phyloP scores from a whole-genome alignment of 1,140 invertebrate species.

The Monomorium pharaonis region DNA sequence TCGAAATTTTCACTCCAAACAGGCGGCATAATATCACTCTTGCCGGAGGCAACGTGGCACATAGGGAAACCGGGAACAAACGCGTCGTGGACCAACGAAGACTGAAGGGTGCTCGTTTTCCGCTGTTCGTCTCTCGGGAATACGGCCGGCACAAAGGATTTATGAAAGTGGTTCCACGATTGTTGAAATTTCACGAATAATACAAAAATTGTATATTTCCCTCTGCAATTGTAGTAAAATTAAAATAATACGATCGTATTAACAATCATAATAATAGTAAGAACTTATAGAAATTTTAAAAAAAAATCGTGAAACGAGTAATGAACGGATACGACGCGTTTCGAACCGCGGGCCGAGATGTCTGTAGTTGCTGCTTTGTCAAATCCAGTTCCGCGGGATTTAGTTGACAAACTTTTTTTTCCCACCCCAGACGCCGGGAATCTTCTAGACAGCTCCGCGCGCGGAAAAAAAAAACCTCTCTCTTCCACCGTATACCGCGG shows the following conservation, averaged over 20 bases:
- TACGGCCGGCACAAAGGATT: not conserved
- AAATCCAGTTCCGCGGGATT: conserved; percentile 29
- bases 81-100: not conserved
- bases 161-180: not conserved
- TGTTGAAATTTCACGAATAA: not conserved
- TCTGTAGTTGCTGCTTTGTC: not conserved
- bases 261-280: not conserved
- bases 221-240: not conserved
- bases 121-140: not conserved
- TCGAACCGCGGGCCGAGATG: not conserved
- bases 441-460: not conserved
- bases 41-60: not conserved
- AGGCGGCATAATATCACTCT: conserved; percentile 31
- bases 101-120: conserved; percentile 35
- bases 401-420: conserved; percentile 50
- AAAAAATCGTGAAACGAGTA: not conserved
- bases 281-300: no score
- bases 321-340: not conserved
- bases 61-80: conserved; percentile 37
- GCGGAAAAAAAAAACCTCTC: conserved; percentile 19
- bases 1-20: conserved; percentile 50
- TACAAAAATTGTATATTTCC: not conserved
- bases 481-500: conserved; percentile 47
- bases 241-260: not conserved
- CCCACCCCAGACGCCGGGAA: not conserved